A percentile compares a stretch with the other conserved stretches of the same genome.
phyloP scores from a whole-genome alignment of 2,797 vertebrate genomes.

The Thaleichthys pacificus region DNA sequence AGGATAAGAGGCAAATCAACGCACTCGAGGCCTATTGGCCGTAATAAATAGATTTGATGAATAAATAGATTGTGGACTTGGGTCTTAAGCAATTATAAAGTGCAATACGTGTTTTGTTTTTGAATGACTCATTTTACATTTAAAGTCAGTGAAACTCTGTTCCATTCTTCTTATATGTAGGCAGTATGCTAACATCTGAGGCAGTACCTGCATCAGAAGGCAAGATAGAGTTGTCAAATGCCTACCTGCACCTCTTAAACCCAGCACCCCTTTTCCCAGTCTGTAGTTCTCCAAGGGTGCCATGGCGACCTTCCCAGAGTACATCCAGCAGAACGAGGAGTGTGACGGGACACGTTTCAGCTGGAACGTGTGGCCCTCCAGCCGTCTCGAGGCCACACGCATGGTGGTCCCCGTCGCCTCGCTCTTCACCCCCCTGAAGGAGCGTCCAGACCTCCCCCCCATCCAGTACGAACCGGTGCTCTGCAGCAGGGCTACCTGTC shows the following conservation, averaged over 20 bases:
- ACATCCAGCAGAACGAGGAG: slow-evolving; percentile 96
- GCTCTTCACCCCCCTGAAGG: slow-evolving; percentile 89
- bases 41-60: neutral
- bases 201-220: neutral
- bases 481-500: slow-evolving; percentile 93
- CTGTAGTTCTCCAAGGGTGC: slow-evolving; percentile 45
- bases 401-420: slow-evolving; percentile 94
- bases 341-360: slow-evolving; percentile 95
- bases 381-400: slow-evolving; percentile 92
- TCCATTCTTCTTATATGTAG: no score
- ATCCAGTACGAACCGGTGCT: slow-evolving; percentile 96
- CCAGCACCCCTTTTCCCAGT: neutral
- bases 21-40: neutral
- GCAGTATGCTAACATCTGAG: neutral
- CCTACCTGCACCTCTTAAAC: neutral
- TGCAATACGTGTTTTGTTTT: no score
- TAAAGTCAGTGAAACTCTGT: neutral
- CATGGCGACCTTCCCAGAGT: slow-evolving; percentile 97
- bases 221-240: neutral
- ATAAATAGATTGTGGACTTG: neutral
- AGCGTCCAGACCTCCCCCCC: slow-evolving; percentile 89
- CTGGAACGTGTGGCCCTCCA: slow-evolving; percentile 99
- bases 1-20: slow-evolving; percentile 1
- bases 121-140: no score
- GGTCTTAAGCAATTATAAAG: no score